Evolutionary conservation across 2,797 vertebrate genomes (phyloP).

Genomic region (Lacerta viridis): DNA sequence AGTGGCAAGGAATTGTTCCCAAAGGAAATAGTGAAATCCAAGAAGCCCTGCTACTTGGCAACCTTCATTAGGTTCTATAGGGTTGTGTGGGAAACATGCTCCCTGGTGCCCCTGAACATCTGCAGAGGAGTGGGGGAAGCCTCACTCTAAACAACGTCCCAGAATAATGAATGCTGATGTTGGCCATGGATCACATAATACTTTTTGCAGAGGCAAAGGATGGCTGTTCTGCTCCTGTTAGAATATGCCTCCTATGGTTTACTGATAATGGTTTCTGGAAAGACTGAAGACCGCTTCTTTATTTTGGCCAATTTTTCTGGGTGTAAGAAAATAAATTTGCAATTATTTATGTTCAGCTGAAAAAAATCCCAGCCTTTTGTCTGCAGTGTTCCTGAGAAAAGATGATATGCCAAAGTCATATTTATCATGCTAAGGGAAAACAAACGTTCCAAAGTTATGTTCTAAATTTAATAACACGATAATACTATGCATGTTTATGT

Average conservation of each 20-base stretch:
- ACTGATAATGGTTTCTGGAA: constrained; percentile 55
- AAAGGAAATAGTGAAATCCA: constrained; percentile 28
- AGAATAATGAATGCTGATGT: constrained; percentile 73
- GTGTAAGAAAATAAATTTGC: constrained; percentile 31
- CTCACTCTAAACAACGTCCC: constrained; percentile 50
- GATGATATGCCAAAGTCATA: constrained; percentile 43
- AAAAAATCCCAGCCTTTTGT: constrained; percentile 55
- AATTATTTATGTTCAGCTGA: constrained; percentile 63
- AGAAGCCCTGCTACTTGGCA: constrained; percentile 24
- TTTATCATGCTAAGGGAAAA: constrained; percentile 41
- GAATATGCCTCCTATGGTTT: constrained; percentile 62
- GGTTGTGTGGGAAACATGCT: background rate
- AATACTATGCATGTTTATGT: background rate
- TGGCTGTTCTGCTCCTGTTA: constrained; percentile 62
- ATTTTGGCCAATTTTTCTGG: constrained; percentile 54
- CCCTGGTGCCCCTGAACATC: constrained; percentile 37
- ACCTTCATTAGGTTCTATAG: constrained; percentile 5
- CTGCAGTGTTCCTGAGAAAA: constrained; percentile 51
- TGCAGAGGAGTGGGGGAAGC: constrained; percentile 34
- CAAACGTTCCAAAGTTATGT: constrained; percentile 47
- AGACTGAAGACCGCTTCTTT: constrained; percentile 56
- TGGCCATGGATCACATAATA: constrained; percentile 66
- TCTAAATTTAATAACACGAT: constrained; percentile 37
- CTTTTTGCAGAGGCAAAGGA: constrained; percentile 62
- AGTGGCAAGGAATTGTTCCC: constrained; percentile 12